These are phyloP conservation scores for Tetranychus truncatus DNA, from an alignment of 2,888 invertebrate species.

Conservation along the genomic window DNA sequence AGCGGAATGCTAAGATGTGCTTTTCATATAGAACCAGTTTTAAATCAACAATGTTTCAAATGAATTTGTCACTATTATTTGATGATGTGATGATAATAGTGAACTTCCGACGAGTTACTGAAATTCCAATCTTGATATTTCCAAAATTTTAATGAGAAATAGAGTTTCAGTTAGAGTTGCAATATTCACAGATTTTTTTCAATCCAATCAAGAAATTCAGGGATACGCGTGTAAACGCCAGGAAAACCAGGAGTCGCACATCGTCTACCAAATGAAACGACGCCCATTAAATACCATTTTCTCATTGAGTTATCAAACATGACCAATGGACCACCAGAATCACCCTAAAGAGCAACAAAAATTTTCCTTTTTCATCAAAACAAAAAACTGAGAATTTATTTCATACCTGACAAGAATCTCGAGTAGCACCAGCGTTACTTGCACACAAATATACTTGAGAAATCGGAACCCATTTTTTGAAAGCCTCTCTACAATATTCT, in stretches of 20 bases:
- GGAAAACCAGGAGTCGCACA: conserved; percentile 25
- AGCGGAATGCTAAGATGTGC: no score
- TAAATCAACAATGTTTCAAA: no score
- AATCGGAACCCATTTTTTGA: conserved; percentile 21
- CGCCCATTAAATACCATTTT: conserved; percentile 23
- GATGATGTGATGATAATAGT: no score
- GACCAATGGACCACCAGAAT: conserved; percentile 26
- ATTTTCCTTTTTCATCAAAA: background rate
- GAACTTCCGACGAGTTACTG: no score
- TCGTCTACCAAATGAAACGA: conserved; percentile 25
- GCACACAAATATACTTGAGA: conserved; percentile 24
- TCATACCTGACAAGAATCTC: conserved; percentile 26
- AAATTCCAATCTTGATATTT: no score
- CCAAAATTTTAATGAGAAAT: no score
- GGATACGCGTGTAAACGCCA: conserved; percentile 25
- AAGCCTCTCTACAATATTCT: conserved; percentile 22
- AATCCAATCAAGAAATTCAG: conserved; percentile 23
- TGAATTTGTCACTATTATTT: no score
- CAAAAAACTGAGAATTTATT: background rate
- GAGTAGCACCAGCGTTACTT: conserved; percentile 22
- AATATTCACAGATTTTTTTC: conserved; percentile 17
- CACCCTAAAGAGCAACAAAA: conserved; percentile 21
- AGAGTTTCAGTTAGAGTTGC: background rate
- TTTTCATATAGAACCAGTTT: no score
- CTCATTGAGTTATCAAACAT: conserved; percentile 18